Evolutionary conservation across 2,113 vertebrate genomes (phyloP), one percentile per base, ranked within the genome.

Genomic region (Rhodinocichla rosea): DNA sequence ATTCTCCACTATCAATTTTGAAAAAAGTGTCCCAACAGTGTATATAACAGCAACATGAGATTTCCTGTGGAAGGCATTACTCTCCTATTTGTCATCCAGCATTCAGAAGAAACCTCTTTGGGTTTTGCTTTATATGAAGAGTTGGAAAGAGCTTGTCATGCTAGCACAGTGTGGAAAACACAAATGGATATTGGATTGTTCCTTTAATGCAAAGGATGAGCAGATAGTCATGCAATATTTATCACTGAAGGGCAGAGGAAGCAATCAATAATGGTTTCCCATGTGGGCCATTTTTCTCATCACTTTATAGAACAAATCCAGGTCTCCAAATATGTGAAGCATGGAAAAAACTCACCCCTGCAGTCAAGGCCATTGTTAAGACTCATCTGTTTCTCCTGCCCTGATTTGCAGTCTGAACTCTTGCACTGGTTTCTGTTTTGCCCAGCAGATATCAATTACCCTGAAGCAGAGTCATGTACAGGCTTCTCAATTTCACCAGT

Each of bases 141-240:
- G 22, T 32, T 60, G 50, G 39, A 86, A 67, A 74, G 90, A 90
- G 40, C 56, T 80, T 90, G 69, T 92, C 67, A 60, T 12, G 27
- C 18, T 7, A 40, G 80, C 69, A 92, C 39, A 56, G 44, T 8
- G 52, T 15, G 50, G 50, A 87, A 92, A 84, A 85, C 55, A 62
- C 71, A 87, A 82, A 87, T 64, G 70, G 62, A 15, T 93, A 89
- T 87, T 9, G 65, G 80, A 94, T 92, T 93, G 76, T 52, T 90
- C 85, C 53, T 89, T 81, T 81, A 92, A 90, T 89, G 87, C 76
- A 93, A 68, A 95, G 83, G 47, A 77, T 44, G 71, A 93, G 62
- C 52, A 81, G 88, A 62, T 12, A 96, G 47, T 45, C 88, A 65
- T 62, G 60, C 69, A 90, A 21, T 84, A 95, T 90, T 96, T 94